Base-by-base conservation (phyloP, 2,797 vertebrate genomes). In the Tragopan temminckii region DNA sequence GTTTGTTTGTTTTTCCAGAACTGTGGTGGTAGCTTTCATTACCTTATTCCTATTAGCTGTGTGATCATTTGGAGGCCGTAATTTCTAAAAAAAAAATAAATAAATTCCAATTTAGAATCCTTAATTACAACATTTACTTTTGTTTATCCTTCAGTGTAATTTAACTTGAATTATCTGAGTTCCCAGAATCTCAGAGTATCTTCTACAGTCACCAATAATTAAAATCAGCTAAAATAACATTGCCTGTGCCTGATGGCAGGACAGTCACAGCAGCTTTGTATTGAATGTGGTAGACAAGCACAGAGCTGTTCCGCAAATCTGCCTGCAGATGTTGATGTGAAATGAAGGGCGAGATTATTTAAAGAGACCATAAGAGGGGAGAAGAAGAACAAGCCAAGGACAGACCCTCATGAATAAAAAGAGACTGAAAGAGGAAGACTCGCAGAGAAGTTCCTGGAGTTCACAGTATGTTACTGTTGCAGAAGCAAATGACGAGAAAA, bases 101-200 rank as follows among this genome's bases (percentile, higher is more conserved):
- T 24, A 14, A 43, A 13, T 78, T 82, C 29, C 33, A 89, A 85
- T 23, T 61, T 33, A 64, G 40, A 90, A 74, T 85, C 36, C 71
- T 82, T 92, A 92, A 77, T 81, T 81, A 25, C 13, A 66, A 70
- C 31, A 21, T 74, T 94, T 85, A 82, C 11, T 50, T 92, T 31
- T 87, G 29, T 70, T 95, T 94, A 45, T 89, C 42, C 85, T 94
- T 87, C 36, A 45, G 36, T 75, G 92, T 79, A 77, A 57, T 90
- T 89, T 82, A 52, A 80, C 52, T 82, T 77, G 64, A 85, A 71
- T 36, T 19, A 86, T 86, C 55, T 76, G 0, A 0, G 46, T 86
- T 90, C 59, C 58, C 83, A 90, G 74, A 94, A 91, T 88, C 52
- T 38, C 46, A 40, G 55, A 43, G 12, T 66, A 84, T 72, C 90